Conservation (phyloP, 1,140 invertebrate genomes). For the Lasioglossum baleicum region DNA sequence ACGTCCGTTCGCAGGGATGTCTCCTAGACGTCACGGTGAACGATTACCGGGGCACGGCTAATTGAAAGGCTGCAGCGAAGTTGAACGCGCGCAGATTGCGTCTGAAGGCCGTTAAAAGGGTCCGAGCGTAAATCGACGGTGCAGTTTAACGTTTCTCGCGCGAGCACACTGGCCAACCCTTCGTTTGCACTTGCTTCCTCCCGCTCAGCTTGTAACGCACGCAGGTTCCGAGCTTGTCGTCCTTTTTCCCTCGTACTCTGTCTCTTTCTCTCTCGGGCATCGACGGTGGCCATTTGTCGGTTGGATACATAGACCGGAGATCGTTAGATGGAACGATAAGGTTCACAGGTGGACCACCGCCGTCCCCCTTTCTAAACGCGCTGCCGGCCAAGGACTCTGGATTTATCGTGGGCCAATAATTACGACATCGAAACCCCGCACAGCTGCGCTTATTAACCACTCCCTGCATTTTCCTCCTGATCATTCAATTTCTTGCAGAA, state of each 20-base stretch:
- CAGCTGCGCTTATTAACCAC: slow-evolving; percentile 15
- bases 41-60: background rate
- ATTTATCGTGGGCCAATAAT: slow-evolving; percentile 52
- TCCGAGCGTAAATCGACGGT: background rate
- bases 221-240: background rate
- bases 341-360: slow-evolving; percentile 48
- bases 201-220: background rate
- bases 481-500: too few species aligned
- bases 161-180: background rate
- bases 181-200: slow-evolving; percentile 22
- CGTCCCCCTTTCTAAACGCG: slow-evolving; percentile 19
- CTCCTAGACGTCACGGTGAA: background rate
- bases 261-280: background rate
- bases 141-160: background rate
- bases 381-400: slow-evolving; percentile 9
- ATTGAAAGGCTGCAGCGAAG: background rate
- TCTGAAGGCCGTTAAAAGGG: background rate
- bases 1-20: background rate
- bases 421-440: slow-evolving; percentile 19
- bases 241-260: background rate
- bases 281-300: slow-evolving; percentile 17
- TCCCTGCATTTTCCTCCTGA: background rate
- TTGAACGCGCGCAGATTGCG: background rate
- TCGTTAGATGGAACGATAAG: slow-evolving; percentile 54
- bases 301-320: slow-evolving; percentile 21